phyloP scores from a whole-genome alignment of 2,797 vertebrate genomes.

The Pyrocephalus nanus region DNA sequence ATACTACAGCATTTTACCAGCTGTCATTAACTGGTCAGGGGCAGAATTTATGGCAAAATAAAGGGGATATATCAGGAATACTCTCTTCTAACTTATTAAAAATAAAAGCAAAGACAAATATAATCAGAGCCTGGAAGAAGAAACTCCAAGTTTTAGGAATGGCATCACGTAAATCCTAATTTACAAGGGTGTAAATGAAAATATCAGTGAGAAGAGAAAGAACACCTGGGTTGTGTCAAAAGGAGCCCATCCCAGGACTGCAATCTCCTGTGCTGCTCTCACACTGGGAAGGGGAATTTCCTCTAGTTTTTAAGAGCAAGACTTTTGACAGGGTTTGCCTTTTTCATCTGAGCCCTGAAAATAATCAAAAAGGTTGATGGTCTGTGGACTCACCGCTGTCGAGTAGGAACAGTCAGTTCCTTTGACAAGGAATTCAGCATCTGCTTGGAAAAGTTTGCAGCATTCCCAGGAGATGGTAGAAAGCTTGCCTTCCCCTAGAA shows the following conservation, averaged over 20 bases:
- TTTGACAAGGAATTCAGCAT: constrained; percentile 64
- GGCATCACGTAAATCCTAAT: not conserved
- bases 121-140: not conserved
- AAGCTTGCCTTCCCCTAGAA: constrained; percentile 68
- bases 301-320: not conserved
- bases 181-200: not conserved
- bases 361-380: not conserved
- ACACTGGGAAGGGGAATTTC: not conserved
- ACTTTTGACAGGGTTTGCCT: not conserved
- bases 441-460: constrained; percentile 77
- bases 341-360: not conserved
- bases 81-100: not conserved
- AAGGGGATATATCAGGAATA: not conserved
- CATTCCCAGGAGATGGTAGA: constrained; percentile 77
- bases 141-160: not conserved
- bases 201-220: not conserved
- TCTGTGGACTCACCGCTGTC: constrained; percentile 22
- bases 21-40: fast-evolving
- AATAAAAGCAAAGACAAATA: not conserved
- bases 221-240: not conserved
- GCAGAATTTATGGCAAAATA: not conserved
- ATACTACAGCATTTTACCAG: not conserved
- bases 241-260: not conserved
- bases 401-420: not conserved
- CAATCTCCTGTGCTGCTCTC: not conserved